These are phyloP conservation scores for Clarias batrachus DNA, from an alignment of 2,113 vertebrate species.

Conservation along the genomic window DNA sequence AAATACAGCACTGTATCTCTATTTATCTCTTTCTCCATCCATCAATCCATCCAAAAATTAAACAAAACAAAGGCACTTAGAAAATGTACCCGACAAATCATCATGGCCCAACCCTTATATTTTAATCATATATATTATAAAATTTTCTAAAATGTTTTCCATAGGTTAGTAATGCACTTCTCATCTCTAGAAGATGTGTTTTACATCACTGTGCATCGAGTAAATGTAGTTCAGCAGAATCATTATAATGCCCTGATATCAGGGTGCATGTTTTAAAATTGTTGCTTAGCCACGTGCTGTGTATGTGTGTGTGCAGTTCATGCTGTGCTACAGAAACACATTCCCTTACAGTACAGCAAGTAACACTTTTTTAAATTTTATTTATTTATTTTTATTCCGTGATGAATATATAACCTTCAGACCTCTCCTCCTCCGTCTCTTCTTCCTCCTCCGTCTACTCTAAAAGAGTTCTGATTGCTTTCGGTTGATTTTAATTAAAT, in stretches of 20 bases:
- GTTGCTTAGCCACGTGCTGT: not conserved
- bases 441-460: not conserved
- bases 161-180: too few species aligned
- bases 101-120: too few species aligned
- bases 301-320: slow-evolving; percentile 20
- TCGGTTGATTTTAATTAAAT: slow-evolving; percentile 28
- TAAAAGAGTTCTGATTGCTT: not conserved
- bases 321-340: not conserved
- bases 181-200: too few species aligned
- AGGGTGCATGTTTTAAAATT: not conserved
- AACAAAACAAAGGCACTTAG: too few species aligned
- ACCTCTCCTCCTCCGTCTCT: not conserved
- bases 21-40: too few species aligned
- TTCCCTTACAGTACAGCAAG: slow-evolving; percentile 25
- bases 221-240: not conserved
- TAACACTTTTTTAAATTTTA: too few species aligned
- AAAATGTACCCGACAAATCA: too few species aligned
- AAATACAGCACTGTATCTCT: too few species aligned
- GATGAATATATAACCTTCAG: slow-evolving; percentile 26
- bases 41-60: too few species aligned
- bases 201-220: too few species aligned
- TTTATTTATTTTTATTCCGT: slow-evolving; percentile 3
- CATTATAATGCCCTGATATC: not conserved
- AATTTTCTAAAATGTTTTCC: too few species aligned
- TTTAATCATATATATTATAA: too few species aligned